Base-by-base conservation (phyloP, 1,140 invertebrate genomes). In the Calliphora vicina region DNA sequence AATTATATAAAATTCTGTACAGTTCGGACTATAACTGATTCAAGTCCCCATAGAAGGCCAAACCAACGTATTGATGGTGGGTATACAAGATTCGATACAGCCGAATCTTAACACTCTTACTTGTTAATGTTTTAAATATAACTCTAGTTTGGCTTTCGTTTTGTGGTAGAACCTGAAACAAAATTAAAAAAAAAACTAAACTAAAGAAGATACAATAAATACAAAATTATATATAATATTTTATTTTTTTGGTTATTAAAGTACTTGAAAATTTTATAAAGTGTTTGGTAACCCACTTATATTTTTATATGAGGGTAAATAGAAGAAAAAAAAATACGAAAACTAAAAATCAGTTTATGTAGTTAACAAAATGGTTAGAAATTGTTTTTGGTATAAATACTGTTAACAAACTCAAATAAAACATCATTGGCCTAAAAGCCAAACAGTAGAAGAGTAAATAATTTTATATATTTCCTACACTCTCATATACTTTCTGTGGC, bases 391-490 rank as follows among this genome's bases (percentile, higher is more conserved):
- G 84, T 88, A 88, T 88, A 88, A 88, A 88, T 88, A 85, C 84
- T 73, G 78, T 76, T 81, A 71, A 73, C 84, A 42, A 85, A 85
- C 82, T 82, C 57, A 74, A 86, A 72, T 82, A 86, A 85, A 71
- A 74, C 81, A 88, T 88, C 87, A 88, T 87, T 88, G 85, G 86
- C 85, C 87, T 88, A 86, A 86, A 85, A 88, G 88, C 87, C 86
- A 86, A 84, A 78, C 35, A 78, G 74, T 17, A 42, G 35, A 84
- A 85, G 84, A 81, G 86, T 85, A 84, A 88, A 87, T 85, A 84
- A 84, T 82, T 81, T 84, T 74, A 15, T 74, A 86, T 85, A 50
- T 8, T 50, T 50, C 12, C 10, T 8, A 50, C 4, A 50, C 85
- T 81, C 78, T 86, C 82, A 67, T n/a, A 67, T n/a, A n/a, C n/a